Evolutionary conservation across 2,888 invertebrate genomes (phyloP), one percentile per base, ranked within the genome.

Genomic region (Metellina segmentata): DNA sequence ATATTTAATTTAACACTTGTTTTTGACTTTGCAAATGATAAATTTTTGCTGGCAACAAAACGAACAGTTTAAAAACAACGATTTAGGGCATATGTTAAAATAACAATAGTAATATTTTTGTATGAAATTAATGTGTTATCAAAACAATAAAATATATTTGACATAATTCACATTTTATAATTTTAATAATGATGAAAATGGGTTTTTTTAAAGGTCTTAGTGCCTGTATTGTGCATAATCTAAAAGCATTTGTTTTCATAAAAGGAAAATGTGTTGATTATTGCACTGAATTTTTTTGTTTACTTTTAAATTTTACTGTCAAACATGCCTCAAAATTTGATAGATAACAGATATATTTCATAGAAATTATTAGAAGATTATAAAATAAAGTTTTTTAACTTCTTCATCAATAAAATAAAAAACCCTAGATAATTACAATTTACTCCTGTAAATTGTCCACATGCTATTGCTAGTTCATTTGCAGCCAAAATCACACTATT

Each of bases 381-480:
- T 0, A 34, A 9, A 19, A 79, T 53, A n/a, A 19, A 6, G 16
- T 11, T 53, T 79, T 2, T 0, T 13, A 53, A 13, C 51, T 4
- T 51, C 72, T 34, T 13, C 20, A 51, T n/a, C 11, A 48, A 19
- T 2, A 11, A 48, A 34, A 53, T 53, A 48, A 48, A 75, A 70
- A 48, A 49, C n/a, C n/a, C n/a, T 48, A 34, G 11, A 19, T 85
- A 75, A 7, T 86, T 91, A 91, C 91, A 49, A 1, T 78, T 34
- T 8, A 72, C 16, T 71, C 79, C 87, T 13, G 87, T 83, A 53
- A 74, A 49, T 49, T 51, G 49, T 9, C 51, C 70, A 53, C 78
- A 91, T 9, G 71, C 72, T 7, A 78, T 53, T 8, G 91, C 91
- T n/a, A 91, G 75, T 61, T 71, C 78, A n/a, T 72, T 72, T 49